phyloP scores from a whole-genome alignment of 2,888 invertebrate genomes.

The Antitype chi region DNA sequence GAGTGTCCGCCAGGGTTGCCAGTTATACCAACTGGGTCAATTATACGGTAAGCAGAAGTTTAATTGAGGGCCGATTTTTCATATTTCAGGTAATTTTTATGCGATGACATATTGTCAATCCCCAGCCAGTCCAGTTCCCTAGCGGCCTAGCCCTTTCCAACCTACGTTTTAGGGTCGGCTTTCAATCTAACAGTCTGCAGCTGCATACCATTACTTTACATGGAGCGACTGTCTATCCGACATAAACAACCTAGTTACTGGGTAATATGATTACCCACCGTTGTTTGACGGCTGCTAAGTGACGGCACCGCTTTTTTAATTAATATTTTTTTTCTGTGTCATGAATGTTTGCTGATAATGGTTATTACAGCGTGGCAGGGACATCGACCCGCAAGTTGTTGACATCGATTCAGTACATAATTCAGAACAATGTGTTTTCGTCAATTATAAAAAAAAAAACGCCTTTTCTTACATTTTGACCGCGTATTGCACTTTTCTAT shows the following conservation, averaged over 20 bases:
- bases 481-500: too few relatives aligned
- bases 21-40: conserved; percentile 82
- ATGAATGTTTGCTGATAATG: not conserved
- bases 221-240: not conserved
- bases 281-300: not conserved
- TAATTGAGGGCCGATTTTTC: not conserved
- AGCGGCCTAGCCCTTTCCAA: not conserved
- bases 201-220: not conserved
- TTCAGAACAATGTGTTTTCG: too few relatives aligned
- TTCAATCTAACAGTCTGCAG: not conserved
- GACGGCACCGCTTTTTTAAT: not conserved
- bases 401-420: too few relatives aligned
- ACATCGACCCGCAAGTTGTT: too few relatives aligned
- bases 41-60: conserved; percentile 70
- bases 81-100: not conserved
- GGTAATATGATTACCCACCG: not conserved
- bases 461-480: too few relatives aligned
- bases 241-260: not conserved
- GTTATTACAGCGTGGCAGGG: not conserved
- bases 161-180: too few relatives aligned
- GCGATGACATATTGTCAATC: not conserved
- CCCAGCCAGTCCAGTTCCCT: not conserved
- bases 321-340: not conserved
- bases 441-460: too few relatives aligned
- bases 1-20: conserved; percentile 88